Conservation (phyloP, 2,113 vertebrate genomes). For the Arizona elegans region DNA sequence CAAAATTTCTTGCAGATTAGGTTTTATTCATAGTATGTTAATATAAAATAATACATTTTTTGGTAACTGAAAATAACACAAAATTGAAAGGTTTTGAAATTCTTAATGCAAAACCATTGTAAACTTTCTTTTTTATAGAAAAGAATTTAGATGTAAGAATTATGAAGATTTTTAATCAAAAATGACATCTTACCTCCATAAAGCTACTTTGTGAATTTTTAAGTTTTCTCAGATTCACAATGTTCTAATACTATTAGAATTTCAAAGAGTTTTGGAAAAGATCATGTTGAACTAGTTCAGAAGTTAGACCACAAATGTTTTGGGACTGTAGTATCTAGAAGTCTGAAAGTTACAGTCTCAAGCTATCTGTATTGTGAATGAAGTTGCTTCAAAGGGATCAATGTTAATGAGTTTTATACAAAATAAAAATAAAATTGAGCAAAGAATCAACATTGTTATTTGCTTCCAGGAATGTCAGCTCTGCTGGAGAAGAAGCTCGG, state of each 20-base stretch:
- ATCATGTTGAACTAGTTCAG: neutral
- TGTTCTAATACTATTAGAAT: neutral
- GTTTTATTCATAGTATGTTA: neutral
- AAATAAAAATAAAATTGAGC: fast-evolving
- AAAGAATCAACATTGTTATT: slow-evolving; percentile 50
- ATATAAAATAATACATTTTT: neutral
- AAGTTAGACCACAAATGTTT: neutral
- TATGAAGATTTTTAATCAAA: neutral
- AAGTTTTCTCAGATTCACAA: neutral
- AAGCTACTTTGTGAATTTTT: neutral
- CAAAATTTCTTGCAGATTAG: neutral
- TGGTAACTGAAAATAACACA: neutral
- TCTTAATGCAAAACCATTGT: slow-evolving; percentile 11
- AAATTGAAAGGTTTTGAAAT: neutral
- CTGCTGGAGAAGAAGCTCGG: slow-evolving; percentile 95
- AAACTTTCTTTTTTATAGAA: neutral
- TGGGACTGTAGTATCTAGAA: neutral
- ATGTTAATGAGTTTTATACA: neutral
- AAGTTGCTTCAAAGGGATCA: neutral
- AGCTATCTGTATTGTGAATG: neutral
- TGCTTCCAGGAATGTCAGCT: slow-evolving; percentile 93
- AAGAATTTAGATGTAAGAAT: neutral
- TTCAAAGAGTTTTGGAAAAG: slow-evolving; percentile 11
- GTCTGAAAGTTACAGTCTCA: neutral
- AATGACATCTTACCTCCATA: neutral